phyloP scores from a whole-genome alignment of 2,113 vertebrate genomes.

The Aldabrachelys gigantea region DNA sequence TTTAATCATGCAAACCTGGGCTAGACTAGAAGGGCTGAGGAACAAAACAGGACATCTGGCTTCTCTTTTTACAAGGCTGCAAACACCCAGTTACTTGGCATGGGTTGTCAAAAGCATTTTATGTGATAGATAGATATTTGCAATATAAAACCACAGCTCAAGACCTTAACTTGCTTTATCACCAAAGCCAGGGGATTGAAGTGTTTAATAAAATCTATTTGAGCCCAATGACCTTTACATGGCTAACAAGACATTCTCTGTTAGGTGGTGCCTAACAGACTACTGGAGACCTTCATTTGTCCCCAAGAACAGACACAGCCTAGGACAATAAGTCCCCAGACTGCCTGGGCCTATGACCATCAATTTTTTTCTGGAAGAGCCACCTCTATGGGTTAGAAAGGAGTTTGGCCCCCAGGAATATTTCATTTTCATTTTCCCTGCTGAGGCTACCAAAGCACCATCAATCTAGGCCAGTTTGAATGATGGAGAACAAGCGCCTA shows the following conservation, averaged over 20 bases:
- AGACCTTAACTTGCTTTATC: neutral
- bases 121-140: slow-evolving; percentile 7
- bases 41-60: neutral
- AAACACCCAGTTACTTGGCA: neutral
- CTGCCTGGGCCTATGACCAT: neutral
- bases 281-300: neutral
- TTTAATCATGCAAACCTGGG: neutral
- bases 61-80: neutral
- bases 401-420: too few species aligned
- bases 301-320: neutral
- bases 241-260: fast-evolving
- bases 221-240: neutral
- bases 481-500: neutral
- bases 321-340: neutral
- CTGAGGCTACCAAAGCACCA: neutral
- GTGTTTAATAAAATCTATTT: neutral
- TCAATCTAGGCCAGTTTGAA: neutral
- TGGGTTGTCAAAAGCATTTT: neutral
- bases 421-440: neutral
- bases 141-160: neutral
- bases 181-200: neutral
- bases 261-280: fast-evolving
- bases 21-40: neutral
- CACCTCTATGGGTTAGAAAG: neutral
- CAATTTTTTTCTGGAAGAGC: neutral